phyloP scores from a whole-genome alignment of 2,888 invertebrate genomes.

The Pyrocoelia pectoralis region DNA sequence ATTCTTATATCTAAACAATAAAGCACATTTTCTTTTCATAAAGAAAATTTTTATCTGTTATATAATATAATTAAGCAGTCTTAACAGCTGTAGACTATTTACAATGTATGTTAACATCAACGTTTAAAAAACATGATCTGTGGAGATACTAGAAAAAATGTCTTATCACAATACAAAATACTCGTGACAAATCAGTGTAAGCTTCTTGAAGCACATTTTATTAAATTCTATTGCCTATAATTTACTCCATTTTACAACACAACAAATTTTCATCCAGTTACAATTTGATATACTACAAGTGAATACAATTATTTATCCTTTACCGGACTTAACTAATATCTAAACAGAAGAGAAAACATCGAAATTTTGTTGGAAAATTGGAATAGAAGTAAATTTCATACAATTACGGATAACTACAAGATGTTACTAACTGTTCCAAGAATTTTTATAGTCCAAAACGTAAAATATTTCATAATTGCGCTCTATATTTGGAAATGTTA shows the following conservation, averaged over 20 bases:
- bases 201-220: conserved; percentile 29
- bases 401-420: not conserved
- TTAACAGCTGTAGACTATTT: conserved; percentile 49
- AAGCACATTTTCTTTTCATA: conserved; percentile 26
- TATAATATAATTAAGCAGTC: conserved; percentile 47
- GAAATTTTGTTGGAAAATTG: not conserved
- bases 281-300: conserved; percentile 11
- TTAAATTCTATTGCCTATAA: conserved; percentile 13
- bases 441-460: not conserved
- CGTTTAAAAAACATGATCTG: conserved; percentile 22
- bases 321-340: not conserved
- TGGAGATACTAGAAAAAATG: conserved; percentile 20
- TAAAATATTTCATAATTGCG: not conserved
- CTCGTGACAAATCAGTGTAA: conserved; percentile 21
- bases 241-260: conserved; percentile 9
- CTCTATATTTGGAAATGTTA: not conserved
- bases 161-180: conserved; percentile 14
- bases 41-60: conserved; percentile 39
- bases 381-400: too few relatives aligned
- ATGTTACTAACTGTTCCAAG: not conserved
- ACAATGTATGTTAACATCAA: conserved; percentile 31
- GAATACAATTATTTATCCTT: conserved; percentile 9
- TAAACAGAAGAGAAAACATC: not conserved
- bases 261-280: conserved; percentile 9
- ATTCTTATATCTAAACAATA: conserved; percentile 39